A percentile compares a stretch with the other conserved stretches of the same genome.
Conservation (phyloP, 2,797 vertebrate species). For the Peromyscus nudipes region DNA sequence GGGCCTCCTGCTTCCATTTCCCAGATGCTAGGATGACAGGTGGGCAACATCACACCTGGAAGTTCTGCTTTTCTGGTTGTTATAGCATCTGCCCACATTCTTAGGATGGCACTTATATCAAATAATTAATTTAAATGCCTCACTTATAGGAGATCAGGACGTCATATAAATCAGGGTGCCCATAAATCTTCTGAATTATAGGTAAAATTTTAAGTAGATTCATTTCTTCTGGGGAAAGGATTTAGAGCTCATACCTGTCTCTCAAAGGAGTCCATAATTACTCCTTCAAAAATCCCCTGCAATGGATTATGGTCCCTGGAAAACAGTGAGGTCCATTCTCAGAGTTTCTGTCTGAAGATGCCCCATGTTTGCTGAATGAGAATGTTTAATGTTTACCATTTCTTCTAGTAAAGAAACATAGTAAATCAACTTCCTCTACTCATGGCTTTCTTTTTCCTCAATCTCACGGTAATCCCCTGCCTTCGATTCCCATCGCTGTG, state of each 20-base stretch:
- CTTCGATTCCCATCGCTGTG: background rate
- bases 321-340: background rate
- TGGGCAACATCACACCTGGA: background rate
- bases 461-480: background rate
- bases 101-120: constrained; percentile 5
- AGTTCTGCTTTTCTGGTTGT: constrained; percentile 7
- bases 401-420: constrained; percentile 19
- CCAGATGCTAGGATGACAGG: background rate
- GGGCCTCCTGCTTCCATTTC: background rate
- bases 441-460: background rate
- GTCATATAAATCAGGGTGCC: background rate
- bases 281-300: constrained; percentile 38
- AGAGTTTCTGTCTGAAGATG: background rate
- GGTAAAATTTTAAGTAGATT: constrained; percentile 30
- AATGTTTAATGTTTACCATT: constrained; percentile 39
- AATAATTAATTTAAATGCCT: constrained; percentile 39
- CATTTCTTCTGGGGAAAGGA: constrained; percentile 29
- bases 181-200: background rate
- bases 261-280: background rate
- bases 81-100: background rate
- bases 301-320: background rate
- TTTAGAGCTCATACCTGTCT: constrained; percentile 25
- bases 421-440: background rate
- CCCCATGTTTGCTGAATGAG: background rate
- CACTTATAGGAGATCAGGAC: background rate